Evolutionary conservation across 2,113 vertebrate genomes (phyloP).

Genomic region (Thalassarche chlororhynchos): DNA sequence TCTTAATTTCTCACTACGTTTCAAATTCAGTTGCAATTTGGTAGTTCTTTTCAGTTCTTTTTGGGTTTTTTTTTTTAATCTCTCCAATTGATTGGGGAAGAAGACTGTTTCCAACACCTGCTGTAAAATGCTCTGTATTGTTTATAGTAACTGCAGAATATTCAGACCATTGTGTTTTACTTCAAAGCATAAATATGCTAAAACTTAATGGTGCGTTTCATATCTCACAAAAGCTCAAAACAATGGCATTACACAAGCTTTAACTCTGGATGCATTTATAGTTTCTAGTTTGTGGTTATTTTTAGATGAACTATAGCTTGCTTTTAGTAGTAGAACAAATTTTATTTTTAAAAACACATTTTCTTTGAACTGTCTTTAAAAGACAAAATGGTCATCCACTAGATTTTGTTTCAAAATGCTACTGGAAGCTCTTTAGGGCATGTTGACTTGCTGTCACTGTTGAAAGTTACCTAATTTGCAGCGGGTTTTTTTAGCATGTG

Average conservation of each 20-base stretch:
- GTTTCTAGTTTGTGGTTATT: conserved; percentile 30
- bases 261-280: not conserved
- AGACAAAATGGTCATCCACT: not conserved
- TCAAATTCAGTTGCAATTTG: not conserved
- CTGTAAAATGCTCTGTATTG: not conserved
- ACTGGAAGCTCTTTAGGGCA: not conserved
- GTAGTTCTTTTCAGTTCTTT: not conserved
- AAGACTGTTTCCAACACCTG: not conserved
- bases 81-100: not conserved
- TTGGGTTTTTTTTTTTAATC: not conserved
- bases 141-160: conserved; percentile 55
- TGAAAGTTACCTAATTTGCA: not conserved
- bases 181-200: conserved; percentile 65
- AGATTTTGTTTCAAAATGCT: not conserved
- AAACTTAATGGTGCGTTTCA: conserved; percentile 54
- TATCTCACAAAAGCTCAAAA: conserved; percentile 34
- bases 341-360: not conserved
- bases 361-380: not conserved
- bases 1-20: not conserved
- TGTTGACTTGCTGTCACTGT: not conserved
- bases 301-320: not conserved
- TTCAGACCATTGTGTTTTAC: conserved; percentile 57
- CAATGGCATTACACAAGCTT: conserved; percentile 2
- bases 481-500: not conserved
- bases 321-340: not conserved